Evolutionary conservation across 1,140 invertebrate genomes (phyloP).

Genomic region (Anoplolepis gracilipes): DNA sequence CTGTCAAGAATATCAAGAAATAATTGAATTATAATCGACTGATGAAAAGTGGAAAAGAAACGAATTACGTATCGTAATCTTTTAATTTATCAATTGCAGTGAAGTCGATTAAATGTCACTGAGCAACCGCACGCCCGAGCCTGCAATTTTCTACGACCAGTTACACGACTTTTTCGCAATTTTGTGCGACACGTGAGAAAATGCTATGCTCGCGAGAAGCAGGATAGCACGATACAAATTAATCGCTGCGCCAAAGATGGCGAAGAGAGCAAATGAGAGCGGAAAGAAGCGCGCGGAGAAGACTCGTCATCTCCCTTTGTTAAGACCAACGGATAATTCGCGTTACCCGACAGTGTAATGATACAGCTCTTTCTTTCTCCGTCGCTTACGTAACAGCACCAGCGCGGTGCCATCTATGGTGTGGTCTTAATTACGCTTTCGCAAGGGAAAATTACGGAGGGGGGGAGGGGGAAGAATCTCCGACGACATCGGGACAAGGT

Average conservation of each 20-base stretch:
- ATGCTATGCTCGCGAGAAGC: neutral
- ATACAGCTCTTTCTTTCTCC: conserved; percentile 24
- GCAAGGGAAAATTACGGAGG: conserved; percentile 51
- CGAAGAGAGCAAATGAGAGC: conserved; percentile 15
- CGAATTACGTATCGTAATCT: neutral
- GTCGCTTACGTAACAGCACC: conserved; percentile 1
- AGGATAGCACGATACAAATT: conserved; percentile 15
- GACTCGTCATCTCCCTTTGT: conserved; percentile 14
- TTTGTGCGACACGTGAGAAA: conserved; percentile 38
- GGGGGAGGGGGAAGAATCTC: neutral
- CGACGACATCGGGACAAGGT: conserved; percentile 41
- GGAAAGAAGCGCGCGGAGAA: neutral
- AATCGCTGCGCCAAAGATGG: conserved; percentile 15
- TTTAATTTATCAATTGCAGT: conserved; percentile 27
- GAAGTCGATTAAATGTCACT: conserved; percentile 24
- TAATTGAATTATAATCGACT: neutral
- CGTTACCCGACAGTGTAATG: conserved; percentile 26
- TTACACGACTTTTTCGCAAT: conserved; percentile 55
- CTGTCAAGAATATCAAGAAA: neutral
- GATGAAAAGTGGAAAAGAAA: neutral
- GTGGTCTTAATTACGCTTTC: conserved; percentile 58
- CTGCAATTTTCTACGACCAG: conserved; percentile 33
- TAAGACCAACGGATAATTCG: conserved; percentile 18
- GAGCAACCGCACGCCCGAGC: neutral
- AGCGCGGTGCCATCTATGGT: conserved; percentile 36